Conservation (phyloP, 2,113 vertebrate genomes). For the Labrus mixtus region DNA sequence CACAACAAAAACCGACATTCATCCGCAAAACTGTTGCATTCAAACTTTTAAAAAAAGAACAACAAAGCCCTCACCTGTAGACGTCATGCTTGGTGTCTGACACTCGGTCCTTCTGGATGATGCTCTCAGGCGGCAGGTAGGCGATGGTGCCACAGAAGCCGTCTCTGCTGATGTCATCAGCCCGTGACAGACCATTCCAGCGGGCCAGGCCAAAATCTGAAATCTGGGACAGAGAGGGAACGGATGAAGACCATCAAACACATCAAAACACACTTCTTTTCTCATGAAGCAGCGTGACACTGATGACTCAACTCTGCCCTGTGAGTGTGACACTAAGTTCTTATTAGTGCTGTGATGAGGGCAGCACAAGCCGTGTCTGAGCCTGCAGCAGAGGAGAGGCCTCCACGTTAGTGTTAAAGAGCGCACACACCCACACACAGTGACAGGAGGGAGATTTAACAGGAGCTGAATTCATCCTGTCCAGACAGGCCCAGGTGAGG, state of each 20-base stretch:
- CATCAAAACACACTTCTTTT: neutral
- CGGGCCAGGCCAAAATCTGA: slow-evolving; percentile 98
- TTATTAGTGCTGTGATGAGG: slow-evolving; percentile 68
- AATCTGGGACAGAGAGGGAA: slow-evolving; percentile 83
- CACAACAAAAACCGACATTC: neutral
- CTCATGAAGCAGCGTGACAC: slow-evolving; percentile 24
- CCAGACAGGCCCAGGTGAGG: slow-evolving; percentile 74
- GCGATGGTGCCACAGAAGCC: slow-evolving; percentile 97
- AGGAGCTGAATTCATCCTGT: slow-evolving; percentile 75
- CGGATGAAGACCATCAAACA: slow-evolving; percentile 47
- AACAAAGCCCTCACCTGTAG: slow-evolving; percentile 87
- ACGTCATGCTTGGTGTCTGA: slow-evolving; percentile 98
- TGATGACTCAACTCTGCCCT: slow-evolving; percentile 63
- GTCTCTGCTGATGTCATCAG: slow-evolving; percentile 95
- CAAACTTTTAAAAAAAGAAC: neutral
- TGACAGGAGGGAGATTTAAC: slow-evolving; percentile 54
- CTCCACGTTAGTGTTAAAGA: slow-evolving; percentile 41
- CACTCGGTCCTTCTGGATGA: slow-evolving; percentile 93
- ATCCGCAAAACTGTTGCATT: neutral
- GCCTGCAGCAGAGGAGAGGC: slow-evolving; percentile 77
- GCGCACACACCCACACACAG: slow-evolving; percentile 42
- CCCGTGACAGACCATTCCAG: slow-evolving; percentile 93
- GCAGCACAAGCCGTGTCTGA: slow-evolving; percentile 64
- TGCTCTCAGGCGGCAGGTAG: slow-evolving; percentile 96
- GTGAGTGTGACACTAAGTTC: slow-evolving; percentile 57